A percentile compares a stretch with the other conserved stretches of the same genome.
Conservation (phyloP, 2,113 vertebrate genomes). For the Shinisaurus crocodilurus region DNA sequence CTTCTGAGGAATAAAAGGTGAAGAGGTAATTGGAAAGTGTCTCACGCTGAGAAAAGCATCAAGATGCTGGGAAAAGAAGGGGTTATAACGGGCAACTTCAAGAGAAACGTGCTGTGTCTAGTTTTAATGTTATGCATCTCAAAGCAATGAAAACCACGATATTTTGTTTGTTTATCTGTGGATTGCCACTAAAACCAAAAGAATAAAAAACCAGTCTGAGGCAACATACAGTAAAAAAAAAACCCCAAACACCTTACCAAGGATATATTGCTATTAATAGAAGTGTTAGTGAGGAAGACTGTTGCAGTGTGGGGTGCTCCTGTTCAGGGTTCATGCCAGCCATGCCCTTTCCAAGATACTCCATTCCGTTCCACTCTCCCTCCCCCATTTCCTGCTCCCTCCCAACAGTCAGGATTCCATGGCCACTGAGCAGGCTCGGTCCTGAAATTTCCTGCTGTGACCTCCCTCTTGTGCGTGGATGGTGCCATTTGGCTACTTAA, state of each 20-base stretch:
- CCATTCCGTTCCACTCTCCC: neutral
- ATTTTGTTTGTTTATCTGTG: neutral
- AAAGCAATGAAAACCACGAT: neutral
- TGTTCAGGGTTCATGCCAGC: neutral
- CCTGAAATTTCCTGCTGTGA: neutral
- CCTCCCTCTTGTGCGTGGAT: neutral
- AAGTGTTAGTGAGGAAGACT: neutral
- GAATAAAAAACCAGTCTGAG: neutral
- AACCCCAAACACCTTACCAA: neutral
- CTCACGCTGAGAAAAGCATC: slow-evolving; percentile 4
- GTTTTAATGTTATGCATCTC: neutral
- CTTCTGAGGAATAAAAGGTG: slow-evolving; percentile 49
- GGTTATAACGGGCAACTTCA: slow-evolving; percentile 39
- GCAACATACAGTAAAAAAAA: neutral
- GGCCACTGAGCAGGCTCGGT: neutral
- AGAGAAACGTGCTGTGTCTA: neutral
- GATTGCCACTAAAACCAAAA: neutral
- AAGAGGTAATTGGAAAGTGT: slow-evolving; percentile 69
- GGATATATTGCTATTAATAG: neutral
- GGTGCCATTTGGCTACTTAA: no score
- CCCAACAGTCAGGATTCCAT: no score
- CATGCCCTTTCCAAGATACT: neutral
- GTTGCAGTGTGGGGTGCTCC: neutral
- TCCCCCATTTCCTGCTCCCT: no score
- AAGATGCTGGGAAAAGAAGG: neutral